Base-by-base conservation (phyloP, 2,888 invertebrate species). In the Drosophila tripunctata region DNA sequence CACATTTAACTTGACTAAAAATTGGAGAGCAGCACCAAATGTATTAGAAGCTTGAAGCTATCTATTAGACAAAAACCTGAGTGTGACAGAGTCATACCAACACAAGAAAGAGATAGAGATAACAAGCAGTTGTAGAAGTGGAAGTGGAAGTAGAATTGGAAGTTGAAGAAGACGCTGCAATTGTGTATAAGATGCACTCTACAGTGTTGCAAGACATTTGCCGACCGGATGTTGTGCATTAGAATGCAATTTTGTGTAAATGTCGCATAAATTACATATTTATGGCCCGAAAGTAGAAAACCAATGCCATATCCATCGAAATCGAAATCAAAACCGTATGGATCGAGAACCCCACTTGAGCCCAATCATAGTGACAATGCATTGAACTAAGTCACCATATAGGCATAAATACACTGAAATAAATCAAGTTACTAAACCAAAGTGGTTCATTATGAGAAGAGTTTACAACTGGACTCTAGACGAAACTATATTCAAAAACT, bases 221-320 rank as follows among this genome's bases (percentile, higher is more conserved):
- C 35, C 63, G 36, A 62, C 52, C 79, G 78, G 72, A 81, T 88
- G 83, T 71, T 80, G 55, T 69, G 87, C 87, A 83, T 78, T 87
- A 77, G 89, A 73, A 79, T 79, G 77, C 84, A 82, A 80, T 88
- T 88, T 84, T 78, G 67, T 79, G 80, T 88, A 88, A 90, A 90
- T 89, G 89, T 88, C 87, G 83, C 87, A 90, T 88, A 88, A 88
- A 87, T 89, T 90, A n/a, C n/a, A n/a, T n/a, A 89, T 88, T 90
- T 89, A 88, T 84, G 69, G 70, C 58, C 65, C 50, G 55, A 65
- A 67, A 57, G 47, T 56, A 61, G 36, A 3, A 70, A n/a, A n/a
- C n/a, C n/a, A n/a, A n/a, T n/a, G n/a, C n/a, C n/a, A n/a, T n/a
- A n/a, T n/a, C n/a, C n/a, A n/a, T n/a, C n/a, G n/a, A n/a, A n/a